Conservation (phyloP, 2,797 vertebrate genomes). For the Acrossocheilus wenchowensis region DNA sequence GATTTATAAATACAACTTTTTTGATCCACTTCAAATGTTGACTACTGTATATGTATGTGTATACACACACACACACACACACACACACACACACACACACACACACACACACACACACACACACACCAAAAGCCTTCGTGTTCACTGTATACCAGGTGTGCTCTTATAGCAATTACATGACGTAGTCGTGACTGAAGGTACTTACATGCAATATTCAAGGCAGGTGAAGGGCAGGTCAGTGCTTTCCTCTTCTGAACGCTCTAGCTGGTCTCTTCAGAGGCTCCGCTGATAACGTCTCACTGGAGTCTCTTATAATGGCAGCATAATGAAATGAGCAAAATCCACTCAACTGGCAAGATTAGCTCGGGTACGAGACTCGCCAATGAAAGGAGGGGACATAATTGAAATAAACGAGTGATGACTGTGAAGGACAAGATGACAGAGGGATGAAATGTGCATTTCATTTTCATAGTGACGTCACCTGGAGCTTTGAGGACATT, state of each 20-base stretch:
- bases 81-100: too few species aligned
- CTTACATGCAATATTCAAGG: conserved; percentile 22
- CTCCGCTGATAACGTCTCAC: conserved; percentile 18
- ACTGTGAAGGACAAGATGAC: conserved; percentile 54
- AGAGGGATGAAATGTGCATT: conserved; percentile 41
- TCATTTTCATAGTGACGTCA: conserved; percentile 41
- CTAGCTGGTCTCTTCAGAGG: background rate
- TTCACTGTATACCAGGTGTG: conserved; percentile 37
- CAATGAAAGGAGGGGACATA: conserved; percentile 56
- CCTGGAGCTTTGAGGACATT: background rate
- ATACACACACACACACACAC: too few species aligned
- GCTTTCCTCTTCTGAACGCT: background rate
- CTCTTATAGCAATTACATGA: background rate
- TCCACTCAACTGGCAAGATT: conserved; percentile 55
- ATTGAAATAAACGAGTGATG: conserved; percentile 74
- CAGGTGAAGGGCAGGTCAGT: conserved; percentile 73
- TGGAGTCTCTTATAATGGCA: conserved; percentile 68
- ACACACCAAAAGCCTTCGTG: background rate
- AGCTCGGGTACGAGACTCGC: conserved; percentile 44
- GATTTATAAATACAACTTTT: background rate
- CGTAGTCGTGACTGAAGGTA: background rate
- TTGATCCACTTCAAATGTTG: too few species aligned
- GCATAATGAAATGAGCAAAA: conserved; percentile 74
- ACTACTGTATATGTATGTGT: too few species aligned
- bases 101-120: too few species aligned